phyloP scores from a whole-genome alignment of 2,888 invertebrate species.

The Galerucella calmariensis region DNA sequence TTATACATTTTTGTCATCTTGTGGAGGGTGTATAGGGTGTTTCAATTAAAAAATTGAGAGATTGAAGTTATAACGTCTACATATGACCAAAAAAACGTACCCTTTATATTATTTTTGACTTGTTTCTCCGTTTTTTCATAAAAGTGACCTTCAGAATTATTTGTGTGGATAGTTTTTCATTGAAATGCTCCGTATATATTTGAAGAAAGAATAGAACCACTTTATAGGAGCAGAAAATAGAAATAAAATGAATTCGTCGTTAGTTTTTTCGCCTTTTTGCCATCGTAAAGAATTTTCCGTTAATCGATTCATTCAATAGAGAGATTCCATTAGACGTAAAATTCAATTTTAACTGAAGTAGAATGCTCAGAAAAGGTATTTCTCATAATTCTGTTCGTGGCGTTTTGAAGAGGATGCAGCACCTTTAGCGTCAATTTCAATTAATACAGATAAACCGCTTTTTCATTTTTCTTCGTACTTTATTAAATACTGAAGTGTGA shows the following conservation, averaged over 20 bases:
- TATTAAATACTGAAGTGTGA: too few species aligned
- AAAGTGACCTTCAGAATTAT: too few species aligned
- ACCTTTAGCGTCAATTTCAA: neutral
- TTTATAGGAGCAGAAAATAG: neutral
- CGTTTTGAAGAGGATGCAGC: neutral
- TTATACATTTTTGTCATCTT: too few species aligned
- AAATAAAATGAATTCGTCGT: neutral
- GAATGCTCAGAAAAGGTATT: constrained; percentile 9
- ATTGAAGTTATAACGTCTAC: too few species aligned
- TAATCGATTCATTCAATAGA: constrained; percentile 1
- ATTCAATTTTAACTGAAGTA: constrained; percentile 9
- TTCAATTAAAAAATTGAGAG: too few species aligned
- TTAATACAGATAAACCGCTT: neutral
- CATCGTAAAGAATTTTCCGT: neutral
- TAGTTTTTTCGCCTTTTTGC: neutral
- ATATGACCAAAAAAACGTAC: too few species aligned
- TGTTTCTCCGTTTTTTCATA: too few species aligned
- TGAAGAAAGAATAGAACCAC: neutral
- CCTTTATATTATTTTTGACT: too few species aligned
- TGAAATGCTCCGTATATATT: too few species aligned
- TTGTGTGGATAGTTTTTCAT: too few species aligned
- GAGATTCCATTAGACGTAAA: constrained; percentile 7
- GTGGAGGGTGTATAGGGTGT: too few species aligned
- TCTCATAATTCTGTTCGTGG: constrained; percentile 17
- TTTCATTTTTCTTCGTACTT: too few species aligned